phyloP scores from a whole-genome alignment of 2,113 vertebrate genomes.

The Morphnarchus princeps region DNA sequence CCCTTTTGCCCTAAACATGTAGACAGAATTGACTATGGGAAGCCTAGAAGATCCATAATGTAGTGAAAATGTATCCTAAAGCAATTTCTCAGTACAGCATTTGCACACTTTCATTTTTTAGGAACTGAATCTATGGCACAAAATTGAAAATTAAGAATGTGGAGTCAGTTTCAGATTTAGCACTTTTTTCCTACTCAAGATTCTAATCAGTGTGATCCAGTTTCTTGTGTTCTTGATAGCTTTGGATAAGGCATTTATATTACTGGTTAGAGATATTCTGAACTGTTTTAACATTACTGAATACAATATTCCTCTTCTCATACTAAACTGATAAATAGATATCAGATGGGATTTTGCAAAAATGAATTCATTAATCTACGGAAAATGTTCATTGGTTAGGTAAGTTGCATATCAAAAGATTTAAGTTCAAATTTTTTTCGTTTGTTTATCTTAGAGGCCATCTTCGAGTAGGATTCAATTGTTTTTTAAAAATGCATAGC shows the following conservation, averaged over 20 bases:
- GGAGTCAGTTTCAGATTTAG: neutral
- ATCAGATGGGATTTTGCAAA: neutral
- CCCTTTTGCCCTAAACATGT: neutral
- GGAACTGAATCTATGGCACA: too few species aligned
- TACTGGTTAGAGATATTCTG: neutral
- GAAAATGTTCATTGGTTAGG: neutral
- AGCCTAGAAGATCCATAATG: neutral
- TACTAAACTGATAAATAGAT: neutral
- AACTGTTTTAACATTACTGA: neutral
- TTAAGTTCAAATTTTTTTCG: neutral
- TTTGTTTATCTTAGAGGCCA: neutral
- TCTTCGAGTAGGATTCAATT: neutral
- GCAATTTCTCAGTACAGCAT: neutral
- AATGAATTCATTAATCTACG: fast-evolving
- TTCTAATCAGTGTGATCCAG: neutral
- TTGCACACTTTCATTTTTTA: neutral
- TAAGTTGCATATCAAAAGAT: neutral
- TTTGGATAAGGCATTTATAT: neutral
- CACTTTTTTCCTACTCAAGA: neutral
- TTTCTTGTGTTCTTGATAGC: neutral
- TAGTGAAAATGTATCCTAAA: neutral
- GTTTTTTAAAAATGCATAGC: neutral
- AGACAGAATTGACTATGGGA: neutral
- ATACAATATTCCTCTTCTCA: neutral
- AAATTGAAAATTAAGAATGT: neutral